A percentile compares a stretch with the other conserved stretches of the same genome.
Conservation (phyloP, 1,140 invertebrate genomes). For the Sesamia nonagrioides region DNA sequence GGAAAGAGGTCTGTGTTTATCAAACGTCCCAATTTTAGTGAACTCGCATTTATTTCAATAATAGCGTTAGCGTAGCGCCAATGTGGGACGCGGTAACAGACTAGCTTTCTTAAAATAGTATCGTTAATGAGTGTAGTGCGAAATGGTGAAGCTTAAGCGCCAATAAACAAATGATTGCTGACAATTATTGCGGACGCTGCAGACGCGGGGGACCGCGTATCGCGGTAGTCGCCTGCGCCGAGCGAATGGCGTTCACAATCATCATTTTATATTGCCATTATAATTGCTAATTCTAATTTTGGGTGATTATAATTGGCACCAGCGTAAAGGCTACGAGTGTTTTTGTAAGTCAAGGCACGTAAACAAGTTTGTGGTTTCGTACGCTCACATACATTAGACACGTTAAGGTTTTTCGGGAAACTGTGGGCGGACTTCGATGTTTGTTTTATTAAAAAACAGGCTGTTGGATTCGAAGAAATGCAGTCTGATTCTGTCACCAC, state of each 20-base stretch:
- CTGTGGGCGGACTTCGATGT: slow-evolving; percentile 9
- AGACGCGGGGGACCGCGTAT: slow-evolving; percentile 59
- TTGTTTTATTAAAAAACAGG: not conserved
- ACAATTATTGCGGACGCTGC: slow-evolving; percentile 70
- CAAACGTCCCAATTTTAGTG: slow-evolving; percentile 39
- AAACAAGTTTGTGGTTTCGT: slow-evolving; percentile 27
- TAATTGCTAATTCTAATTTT: slow-evolving; percentile 42
- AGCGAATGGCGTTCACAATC: slow-evolving; percentile 10
- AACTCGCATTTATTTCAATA: slow-evolving; percentile 44
- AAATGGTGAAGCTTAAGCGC: slow-evolving; percentile 74
- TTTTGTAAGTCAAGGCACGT: slow-evolving; percentile 43
- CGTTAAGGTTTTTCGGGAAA: slow-evolving; percentile 29
- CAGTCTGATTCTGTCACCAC: no score
- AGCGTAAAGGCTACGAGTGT: slow-evolving; percentile 28
- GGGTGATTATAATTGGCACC: slow-evolving; percentile 30
- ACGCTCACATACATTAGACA: not conserved
- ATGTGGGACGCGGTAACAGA: slow-evolving; percentile 69
- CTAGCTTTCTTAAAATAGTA: slow-evolving; percentile 72
- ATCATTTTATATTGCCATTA: slow-evolving; percentile 46
- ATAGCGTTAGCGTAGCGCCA: slow-evolving; percentile 26
- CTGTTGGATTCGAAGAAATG: slow-evolving; percentile 12
- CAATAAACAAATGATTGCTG: slow-evolving; percentile 79
- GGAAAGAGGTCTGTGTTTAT: slow-evolving; percentile 42
- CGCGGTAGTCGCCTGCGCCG: slow-evolving; percentile 58
- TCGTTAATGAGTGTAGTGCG: slow-evolving; percentile 66